Conservation (phyloP, 2,888 invertebrate genomes). For the Pseudoips prasinana region DNA sequence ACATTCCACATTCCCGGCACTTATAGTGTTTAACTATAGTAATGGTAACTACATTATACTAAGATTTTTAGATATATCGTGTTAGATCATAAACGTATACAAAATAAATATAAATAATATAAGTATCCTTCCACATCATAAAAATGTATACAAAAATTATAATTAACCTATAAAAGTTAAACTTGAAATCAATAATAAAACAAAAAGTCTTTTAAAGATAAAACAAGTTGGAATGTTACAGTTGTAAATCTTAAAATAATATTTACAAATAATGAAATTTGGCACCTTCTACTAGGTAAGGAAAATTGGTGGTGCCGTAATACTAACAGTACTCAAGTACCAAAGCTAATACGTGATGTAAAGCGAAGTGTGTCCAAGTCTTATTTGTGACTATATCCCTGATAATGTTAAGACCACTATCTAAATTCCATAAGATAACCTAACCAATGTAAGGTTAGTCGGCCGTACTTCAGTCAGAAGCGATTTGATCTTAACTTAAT, state of each 20-base stretch:
- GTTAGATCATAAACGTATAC: too few species aligned
- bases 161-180: too few species aligned
- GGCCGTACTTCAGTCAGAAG: neutral
- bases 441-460: constrained; percentile 1
- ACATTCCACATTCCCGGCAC: constrained; percentile 78
- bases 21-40: constrained; percentile 38
- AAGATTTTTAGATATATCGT: too few species aligned
- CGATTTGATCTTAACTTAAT: neutral
- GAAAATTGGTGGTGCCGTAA: constrained; percentile 34
- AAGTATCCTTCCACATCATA: too few species aligned
- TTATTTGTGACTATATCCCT: constrained; percentile 36
- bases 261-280: constrained; percentile 41
- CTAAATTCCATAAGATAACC: constrained; percentile 10
- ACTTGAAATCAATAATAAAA: too few species aligned
- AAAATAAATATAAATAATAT: too few species aligned
- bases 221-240: constrained; percentile 42
- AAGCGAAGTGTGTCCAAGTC: constrained; percentile 34
- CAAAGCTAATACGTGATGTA: constrained; percentile 32
- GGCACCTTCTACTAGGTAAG: constrained; percentile 37
- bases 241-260: constrained; percentile 30
- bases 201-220: too few species aligned
- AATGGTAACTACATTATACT: constrained; percentile 50
- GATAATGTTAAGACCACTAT: constrained; percentile 22
- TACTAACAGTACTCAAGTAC: constrained; percentile 26
- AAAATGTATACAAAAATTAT: too few species aligned